phyloP scores from a whole-genome alignment of 2,797 vertebrate genomes.

The Bovichtus diacanthus region DNA sequence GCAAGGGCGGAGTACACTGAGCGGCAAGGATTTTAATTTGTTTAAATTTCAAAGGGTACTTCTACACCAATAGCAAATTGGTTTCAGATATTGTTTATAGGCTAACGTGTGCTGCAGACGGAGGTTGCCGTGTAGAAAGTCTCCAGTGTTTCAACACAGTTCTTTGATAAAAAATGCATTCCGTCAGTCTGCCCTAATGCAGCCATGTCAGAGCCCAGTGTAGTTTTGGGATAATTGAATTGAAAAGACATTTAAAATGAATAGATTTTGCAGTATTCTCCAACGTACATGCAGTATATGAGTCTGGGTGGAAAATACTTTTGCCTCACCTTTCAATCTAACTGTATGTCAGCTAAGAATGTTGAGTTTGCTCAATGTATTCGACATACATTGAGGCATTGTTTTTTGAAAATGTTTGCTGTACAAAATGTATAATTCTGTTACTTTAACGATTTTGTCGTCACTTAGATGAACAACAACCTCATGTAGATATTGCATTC shows the following conservation, averaged over 20 bases:
- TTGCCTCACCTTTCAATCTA: conserved; percentile 21
- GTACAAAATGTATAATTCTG: neutral
- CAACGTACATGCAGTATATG: neutral
- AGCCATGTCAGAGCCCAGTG: conserved; percentile 10
- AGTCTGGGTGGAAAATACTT: neutral
- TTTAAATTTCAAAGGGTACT: conserved; percentile 62
- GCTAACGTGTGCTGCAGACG: conserved; percentile 21
- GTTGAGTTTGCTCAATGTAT: neutral
- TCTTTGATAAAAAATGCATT: conserved; percentile 50
- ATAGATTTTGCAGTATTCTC: neutral
- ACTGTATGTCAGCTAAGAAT: neutral
- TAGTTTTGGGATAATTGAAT: conserved; percentile 17
- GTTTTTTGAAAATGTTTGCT: no score
- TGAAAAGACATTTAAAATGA: conserved; percentile 37
- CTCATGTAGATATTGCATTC: neutral
- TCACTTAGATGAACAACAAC: neutral
- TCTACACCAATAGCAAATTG: conserved; percentile 48
- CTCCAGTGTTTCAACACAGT: conserved; percentile 26
- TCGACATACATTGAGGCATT: neutral
- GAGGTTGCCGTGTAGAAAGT: conserved; percentile 30
- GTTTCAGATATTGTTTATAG: conserved; percentile 55
- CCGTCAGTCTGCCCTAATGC: conserved; percentile 18
- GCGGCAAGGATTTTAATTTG: conserved; percentile 52
- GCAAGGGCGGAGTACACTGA: conserved; percentile 37
- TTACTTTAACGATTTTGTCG: neutral